Conservation (phyloP, 2,797 vertebrate genomes). For the Adelosebastes latens region DNA sequence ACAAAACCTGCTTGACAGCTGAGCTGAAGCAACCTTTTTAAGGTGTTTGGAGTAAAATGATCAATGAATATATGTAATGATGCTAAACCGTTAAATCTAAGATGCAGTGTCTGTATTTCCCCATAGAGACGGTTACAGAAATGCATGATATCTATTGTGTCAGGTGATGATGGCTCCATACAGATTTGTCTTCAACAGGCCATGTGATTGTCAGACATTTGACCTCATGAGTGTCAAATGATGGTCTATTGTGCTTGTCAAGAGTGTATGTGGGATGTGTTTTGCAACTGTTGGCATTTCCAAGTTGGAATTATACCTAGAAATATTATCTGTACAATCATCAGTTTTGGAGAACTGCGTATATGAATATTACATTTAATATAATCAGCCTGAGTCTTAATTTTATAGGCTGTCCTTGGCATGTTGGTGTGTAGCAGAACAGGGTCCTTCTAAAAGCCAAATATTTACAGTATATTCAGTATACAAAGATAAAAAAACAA, state of each 20-base stretch:
- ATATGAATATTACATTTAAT: not conserved
- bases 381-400: not conserved
- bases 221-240: conserved; percentile 21
- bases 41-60: not conserved
- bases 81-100: not conserved
- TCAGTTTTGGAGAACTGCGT: not conserved
- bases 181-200: not conserved
- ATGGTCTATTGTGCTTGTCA: not conserved
- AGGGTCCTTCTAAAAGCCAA: not conserved
- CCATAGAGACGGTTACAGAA: not conserved
- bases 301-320: not conserved
- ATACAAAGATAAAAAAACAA: not conserved
- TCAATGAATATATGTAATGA: not conserved
- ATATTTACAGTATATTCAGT: not conserved
- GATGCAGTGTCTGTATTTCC: not conserved
- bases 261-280: not conserved
- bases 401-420: not conserved
- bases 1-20: not conserved
- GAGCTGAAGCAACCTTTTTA: not conserved
- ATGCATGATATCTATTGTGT: not conserved
- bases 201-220: conserved; percentile 19
- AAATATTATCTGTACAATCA: not conserved
- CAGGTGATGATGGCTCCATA: not conserved
- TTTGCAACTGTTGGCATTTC: not conserved
- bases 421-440: not conserved